Base-by-base conservation (phyloP, 2,113 vertebrate genomes). In the Pelusios castaneus region DNA sequence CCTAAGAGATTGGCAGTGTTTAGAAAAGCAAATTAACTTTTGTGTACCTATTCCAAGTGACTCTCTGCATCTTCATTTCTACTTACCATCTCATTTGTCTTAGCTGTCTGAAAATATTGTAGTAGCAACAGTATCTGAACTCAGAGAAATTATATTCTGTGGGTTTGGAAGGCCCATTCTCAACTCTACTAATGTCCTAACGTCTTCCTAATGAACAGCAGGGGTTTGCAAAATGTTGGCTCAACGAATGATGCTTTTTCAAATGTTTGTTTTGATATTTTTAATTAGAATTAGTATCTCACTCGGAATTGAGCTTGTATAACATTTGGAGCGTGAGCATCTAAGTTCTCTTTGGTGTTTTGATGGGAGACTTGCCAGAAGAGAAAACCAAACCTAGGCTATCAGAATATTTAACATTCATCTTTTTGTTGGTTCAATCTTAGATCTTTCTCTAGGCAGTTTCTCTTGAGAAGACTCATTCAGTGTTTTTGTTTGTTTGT, bases 191-290 rank as follows among this genome's bases (percentile, higher is more conserved):
- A 43, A 13, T n/a, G n/a, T n/a, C n/a, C n/a, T n/a, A n/a, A n/a
- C n/a, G n/a, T n/a, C n/a, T n/a, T 84, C 55, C 88, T 85, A 75
- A 60, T 24, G 51, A 73, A 6, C 56, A 89, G 34, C 55, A 76
- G 52, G 22, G 70, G 22, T 8, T 90, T 58, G 38, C 11, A 41
- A 82, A 83, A 25, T 19, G 51, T 29, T 85, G 60, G 29, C 31
- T 92, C 11, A 78, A 1, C 88, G 45, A 95, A 82, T 43, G 81
- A 84, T 12, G 1, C 89, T 91, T 55, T 95, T 92, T 63, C 12
- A 93, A 97, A 88, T 79, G 22, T 94, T 96, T 95, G 70, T 45
- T 93, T 94, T 96, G 55, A 87, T 92, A 89, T 89, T 93, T 31
- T 31, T 89, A 85, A 80, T 95, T 96, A 89, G 51, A 89, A 94